phyloP scores from a whole-genome alignment of 2,113 vertebrate genomes.

The Suncus etruscus region DNA sequence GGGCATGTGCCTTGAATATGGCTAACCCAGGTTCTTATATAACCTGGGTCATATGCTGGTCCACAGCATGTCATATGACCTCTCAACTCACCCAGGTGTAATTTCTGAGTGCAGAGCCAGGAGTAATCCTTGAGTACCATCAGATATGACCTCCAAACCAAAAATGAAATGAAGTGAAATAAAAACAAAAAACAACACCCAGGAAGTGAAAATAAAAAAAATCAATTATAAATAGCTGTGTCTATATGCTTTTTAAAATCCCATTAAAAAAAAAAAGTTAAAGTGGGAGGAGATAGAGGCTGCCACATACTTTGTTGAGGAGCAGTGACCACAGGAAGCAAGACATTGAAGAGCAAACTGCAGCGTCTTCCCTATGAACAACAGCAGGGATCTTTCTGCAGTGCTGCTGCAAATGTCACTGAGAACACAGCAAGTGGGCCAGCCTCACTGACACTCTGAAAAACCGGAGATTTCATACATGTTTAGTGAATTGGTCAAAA shows the following conservation, averaged over 20 bases:
- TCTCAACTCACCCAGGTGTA: no score
- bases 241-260: background rate
- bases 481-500: background rate
- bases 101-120: no score
- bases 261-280: background rate
- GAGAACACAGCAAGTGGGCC: background rate
- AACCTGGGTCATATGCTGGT: no score
- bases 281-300: background rate
- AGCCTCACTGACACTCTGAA: background rate
- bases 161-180: no score
- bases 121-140: no score
- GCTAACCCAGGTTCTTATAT: no score
- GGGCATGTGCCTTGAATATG: no score
- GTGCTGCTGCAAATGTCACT: background rate
- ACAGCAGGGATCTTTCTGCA: background rate
- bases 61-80: no score
- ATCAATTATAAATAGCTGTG: background rate
- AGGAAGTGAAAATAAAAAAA: background rate
- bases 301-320: background rate
- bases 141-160: no score
- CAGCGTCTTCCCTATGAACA: background rate
- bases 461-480: background rate
- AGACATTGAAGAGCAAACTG: background rate
- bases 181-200: background rate
- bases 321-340: background rate